phyloP scores from a whole-genome alignment of 2,888 invertebrate genomes.

The Standfussiana lucernea region DNA sequence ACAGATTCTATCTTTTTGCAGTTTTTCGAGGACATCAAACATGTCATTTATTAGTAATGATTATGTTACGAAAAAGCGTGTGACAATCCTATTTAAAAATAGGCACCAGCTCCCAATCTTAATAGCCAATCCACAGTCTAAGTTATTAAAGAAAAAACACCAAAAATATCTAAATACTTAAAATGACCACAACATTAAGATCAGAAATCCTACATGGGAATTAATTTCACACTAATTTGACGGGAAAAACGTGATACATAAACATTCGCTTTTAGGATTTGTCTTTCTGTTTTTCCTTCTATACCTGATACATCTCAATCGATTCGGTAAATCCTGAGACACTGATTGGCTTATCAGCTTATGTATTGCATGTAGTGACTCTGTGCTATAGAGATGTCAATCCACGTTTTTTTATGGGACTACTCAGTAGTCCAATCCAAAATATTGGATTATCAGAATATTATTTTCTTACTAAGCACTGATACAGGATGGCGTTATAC shows the following conservation, averaged over 20 bases:
- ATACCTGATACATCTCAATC: slow-evolving; percentile 16
- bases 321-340: neutral
- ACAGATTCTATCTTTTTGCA: neutral
- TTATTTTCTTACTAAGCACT: neutral
- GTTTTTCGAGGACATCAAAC: slow-evolving; percentile 13
- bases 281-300: slow-evolving; percentile 3
- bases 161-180: neutral
- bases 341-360: neutral
- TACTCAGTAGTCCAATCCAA: neutral
- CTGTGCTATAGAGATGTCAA: neutral
- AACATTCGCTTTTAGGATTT: neutral
- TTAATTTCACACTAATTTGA: slow-evolving; percentile 20
- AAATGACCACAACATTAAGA: neutral
- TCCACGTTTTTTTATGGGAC: neutral
- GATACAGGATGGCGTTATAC: neutral
- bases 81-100: slow-evolving; percentile 18
- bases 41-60: slow-evolving; percentile 19
- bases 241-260: neutral
- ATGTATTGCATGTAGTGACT: neutral
- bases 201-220: neutral
- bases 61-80: slow-evolving; percentile 45
- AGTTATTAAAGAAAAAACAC: neutral
- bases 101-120: slow-evolving; percentile 38
- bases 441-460: neutral
- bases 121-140: slow-evolving; percentile 46